Conservation (phyloP, 2,113 vertebrate genomes). For the Hypanus sabinus region DNA sequence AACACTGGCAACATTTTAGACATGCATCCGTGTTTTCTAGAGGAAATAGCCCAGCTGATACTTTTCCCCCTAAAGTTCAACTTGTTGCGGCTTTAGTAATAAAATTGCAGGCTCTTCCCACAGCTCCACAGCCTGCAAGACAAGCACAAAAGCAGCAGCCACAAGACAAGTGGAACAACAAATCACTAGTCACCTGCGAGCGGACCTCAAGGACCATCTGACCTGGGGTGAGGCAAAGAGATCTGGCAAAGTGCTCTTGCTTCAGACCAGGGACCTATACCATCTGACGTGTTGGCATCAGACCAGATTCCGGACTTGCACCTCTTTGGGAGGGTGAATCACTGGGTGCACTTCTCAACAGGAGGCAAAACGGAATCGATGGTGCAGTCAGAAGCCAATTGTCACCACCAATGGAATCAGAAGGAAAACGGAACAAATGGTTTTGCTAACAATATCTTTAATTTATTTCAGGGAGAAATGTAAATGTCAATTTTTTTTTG, state of each 20-base stretch:
- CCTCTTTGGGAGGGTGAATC: not conserved
- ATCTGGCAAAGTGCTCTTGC: not conserved
- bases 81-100: not conserved
- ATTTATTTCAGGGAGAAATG: not conserved
- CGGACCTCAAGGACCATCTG: not conserved
- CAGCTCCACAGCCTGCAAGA: not conserved
- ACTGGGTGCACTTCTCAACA: not conserved
- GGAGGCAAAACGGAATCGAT: not conserved
- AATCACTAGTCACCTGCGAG: not conserved
- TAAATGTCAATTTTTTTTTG: not conserved
- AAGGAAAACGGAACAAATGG: not conserved
- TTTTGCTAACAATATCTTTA: not conserved
- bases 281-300: not conserved
- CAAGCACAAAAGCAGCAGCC: not conserved
- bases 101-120: not conserved
- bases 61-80: not conserved
- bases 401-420: not conserved
- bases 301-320: not conserved
- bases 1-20: not conserved
- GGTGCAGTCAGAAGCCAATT: not conserved
- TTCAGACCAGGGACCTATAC: no score
- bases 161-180: not conserved
- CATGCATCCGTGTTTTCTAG: no score
- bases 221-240: not conserved
- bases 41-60: not conserved